Evolutionary conservation across 2,797 vertebrate genomes (phyloP).

Genomic region (Echiichthys vipera): DNA sequence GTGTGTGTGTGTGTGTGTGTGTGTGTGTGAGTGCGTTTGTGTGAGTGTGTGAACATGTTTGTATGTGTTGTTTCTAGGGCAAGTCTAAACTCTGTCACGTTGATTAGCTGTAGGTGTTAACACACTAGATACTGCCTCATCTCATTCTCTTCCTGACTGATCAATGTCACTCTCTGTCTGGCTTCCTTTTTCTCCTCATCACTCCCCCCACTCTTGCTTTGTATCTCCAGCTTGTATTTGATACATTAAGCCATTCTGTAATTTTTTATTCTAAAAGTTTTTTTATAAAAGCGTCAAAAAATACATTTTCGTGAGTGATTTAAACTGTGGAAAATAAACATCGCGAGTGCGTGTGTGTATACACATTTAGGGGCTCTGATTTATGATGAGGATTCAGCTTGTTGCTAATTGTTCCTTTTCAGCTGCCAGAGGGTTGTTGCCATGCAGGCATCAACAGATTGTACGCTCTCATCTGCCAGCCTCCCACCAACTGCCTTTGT

Average conservation of each 20-base stretch:
- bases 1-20: slow-evolving; percentile 19
- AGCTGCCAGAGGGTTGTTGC: slow-evolving; percentile 62
- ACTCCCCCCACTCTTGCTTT: slow-evolving; percentile 20
- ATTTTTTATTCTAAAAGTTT: neutral
- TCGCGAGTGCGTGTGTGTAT: neutral
- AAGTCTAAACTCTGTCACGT: slow-evolving; percentile 86
- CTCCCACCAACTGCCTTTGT: slow-evolving; percentile 78
- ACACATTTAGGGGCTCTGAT: slow-evolving; percentile 13
- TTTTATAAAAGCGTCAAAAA: neutral
- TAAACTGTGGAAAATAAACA: neutral
- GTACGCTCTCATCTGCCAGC: slow-evolving; percentile 71
- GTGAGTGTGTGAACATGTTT: slow-evolving; percentile 14
- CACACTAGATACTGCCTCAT: slow-evolving; percentile 80
- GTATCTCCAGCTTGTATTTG: slow-evolving; percentile 27
- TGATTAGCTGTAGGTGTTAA: slow-evolving; percentile 87
- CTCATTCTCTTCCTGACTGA: slow-evolving; percentile 82
- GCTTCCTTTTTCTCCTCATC: slow-evolving; percentile 45
- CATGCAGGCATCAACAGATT: slow-evolving; percentile 77
- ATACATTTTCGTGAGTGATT: neutral
- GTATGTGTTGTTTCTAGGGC: slow-evolving; percentile 80
- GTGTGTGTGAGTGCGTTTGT: neutral
- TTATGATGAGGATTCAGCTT: slow-evolving; percentile 46
- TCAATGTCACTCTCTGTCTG: slow-evolving; percentile 79
- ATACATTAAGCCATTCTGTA: slow-evolving; percentile 6
- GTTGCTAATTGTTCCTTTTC: slow-evolving; percentile 69